phyloP scores from a whole-genome alignment of 2,797 vertebrate species.

The Decapterus maruadsi region DNA sequence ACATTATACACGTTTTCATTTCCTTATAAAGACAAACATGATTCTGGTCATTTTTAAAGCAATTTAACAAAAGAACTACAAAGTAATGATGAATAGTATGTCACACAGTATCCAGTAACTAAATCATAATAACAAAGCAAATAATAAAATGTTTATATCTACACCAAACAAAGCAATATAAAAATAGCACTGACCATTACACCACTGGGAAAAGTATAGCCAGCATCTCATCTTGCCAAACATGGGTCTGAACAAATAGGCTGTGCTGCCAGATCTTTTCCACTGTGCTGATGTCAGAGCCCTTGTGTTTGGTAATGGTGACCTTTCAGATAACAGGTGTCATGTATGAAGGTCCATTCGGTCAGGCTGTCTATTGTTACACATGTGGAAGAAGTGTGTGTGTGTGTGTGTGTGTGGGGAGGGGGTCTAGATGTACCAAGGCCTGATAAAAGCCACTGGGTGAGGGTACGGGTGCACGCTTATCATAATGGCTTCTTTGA shows the following conservation, averaged over 20 bases:
- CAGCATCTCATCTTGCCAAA: constrained; percentile 19
- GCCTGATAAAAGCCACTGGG: constrained; percentile 61
- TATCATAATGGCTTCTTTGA: constrained; percentile 78
- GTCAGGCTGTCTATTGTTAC: constrained; percentile 60
- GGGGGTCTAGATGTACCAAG: constrained; percentile 36
- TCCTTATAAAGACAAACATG: constrained; percentile 11
- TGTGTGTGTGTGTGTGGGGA: neutral
- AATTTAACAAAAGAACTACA: constrained; percentile 16
- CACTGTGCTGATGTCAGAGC: constrained; percentile 55
- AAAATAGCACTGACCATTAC: constrained; percentile 20
- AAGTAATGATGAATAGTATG: neutral
- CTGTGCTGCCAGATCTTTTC: constrained; percentile 18
- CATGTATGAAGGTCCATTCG: constrained; percentile 67
- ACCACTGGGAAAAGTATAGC: constrained; percentile 18
- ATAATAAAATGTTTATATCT: constrained; percentile 7
- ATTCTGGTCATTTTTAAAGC: constrained; percentile 2
- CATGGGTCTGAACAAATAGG: constrained; percentile 34
- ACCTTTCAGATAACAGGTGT: constrained; percentile 76
- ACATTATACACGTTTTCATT: neutral
- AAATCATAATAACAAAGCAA: constrained; percentile 16
- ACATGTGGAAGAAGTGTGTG: constrained; percentile 18
- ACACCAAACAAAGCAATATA: constrained; percentile 4
- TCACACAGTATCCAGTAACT: neutral
- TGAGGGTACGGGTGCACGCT: constrained; percentile 50
- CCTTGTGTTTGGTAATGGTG: constrained; percentile 55